Conservation (phyloP, 2,797 vertebrate species). For the Pagetopsis macropterus region DNA sequence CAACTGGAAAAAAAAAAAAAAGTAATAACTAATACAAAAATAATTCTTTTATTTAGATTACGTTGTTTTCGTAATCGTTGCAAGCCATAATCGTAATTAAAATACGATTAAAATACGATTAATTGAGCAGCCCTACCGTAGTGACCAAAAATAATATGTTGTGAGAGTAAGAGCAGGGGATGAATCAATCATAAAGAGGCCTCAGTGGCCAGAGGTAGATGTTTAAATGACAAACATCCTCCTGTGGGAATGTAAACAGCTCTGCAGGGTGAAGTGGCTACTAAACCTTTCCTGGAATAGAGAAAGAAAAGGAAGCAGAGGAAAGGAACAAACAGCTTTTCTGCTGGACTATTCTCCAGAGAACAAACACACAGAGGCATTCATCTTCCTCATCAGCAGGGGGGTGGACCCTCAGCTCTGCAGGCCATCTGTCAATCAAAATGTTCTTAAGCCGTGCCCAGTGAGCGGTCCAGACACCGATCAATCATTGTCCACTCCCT, state of each 20-base stretch:
- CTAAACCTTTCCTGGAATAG: conserved; percentile 21
- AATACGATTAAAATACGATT: too few relatives aligned
- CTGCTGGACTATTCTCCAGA: not conserved
- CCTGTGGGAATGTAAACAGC: conserved; percentile 57
- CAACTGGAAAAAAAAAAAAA: too few relatives aligned
- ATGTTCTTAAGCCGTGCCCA: conserved; percentile 10
- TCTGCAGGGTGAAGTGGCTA: conserved; percentile 20
- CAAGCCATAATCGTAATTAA: too few relatives aligned
- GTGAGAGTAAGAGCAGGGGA: conserved; percentile 5
- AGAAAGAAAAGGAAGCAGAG: conserved; percentile 11
- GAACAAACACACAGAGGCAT: conserved; percentile 27
- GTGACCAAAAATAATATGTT: not conserved
- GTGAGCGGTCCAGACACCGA: conserved; percentile 25
- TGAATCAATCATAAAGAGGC: conserved; percentile 20
- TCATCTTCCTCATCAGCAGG: conserved; percentile 40
- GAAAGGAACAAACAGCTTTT: conserved; percentile 1
- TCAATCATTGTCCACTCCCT: conserved; percentile 42
- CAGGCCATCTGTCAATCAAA: conserved; percentile 51
- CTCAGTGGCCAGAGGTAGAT: conserved; percentile 15
- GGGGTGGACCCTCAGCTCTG: conserved; percentile 29
- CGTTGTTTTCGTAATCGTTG: too few relatives aligned
- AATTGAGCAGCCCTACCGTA: too few relatives aligned
- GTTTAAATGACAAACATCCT: conserved; percentile 49
- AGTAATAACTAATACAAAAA: too few relatives aligned
- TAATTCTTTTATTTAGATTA: too few relatives aligned